phyloP scores from a whole-genome alignment of 2,888 invertebrate genomes.

The Plebejus melissa region DNA sequence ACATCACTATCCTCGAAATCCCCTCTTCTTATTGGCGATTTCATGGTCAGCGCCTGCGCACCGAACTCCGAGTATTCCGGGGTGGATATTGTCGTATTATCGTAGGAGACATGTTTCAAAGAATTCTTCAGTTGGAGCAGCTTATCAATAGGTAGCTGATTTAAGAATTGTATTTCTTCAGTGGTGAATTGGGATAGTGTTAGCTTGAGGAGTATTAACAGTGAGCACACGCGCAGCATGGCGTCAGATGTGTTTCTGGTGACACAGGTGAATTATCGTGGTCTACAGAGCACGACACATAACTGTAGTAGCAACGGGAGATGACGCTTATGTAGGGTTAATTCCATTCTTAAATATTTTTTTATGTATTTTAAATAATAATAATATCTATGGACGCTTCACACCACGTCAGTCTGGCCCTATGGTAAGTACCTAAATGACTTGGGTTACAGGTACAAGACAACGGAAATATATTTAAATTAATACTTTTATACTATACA shows the following conservation, averaged over 20 bases:
- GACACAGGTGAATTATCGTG: conserved; percentile 49
- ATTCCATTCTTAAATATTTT: neutral
- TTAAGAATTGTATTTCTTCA: conserved; percentile 76
- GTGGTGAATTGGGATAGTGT: conserved; percentile 46
- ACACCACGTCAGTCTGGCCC: no score
- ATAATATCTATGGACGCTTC: no score
- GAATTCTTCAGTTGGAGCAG: conserved; percentile 81
- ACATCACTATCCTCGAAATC: conserved; percentile 71
- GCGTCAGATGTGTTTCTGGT: conserved; percentile 38
- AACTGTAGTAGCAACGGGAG: conserved; percentile 40
- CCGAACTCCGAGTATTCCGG: conserved; percentile 56
- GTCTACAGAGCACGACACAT: conserved; percentile 59
- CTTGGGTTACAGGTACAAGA: no score
- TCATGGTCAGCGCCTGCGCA: conserved; percentile 66
- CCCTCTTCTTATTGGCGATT: conserved; percentile 57
- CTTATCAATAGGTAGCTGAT: conserved; percentile 84
- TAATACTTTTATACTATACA: no score
- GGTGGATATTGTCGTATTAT: conserved; percentile 50
- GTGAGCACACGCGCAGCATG: conserved; percentile 47
- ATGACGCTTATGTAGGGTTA: neutral
- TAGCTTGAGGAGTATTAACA: conserved; percentile 41
- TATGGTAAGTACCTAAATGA: no score
- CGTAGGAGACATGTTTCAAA: conserved; percentile 53
- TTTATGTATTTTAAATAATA: no score
- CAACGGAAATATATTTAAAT: no score